Conservation (phyloP, 2,797 vertebrate species). For the Lophius americanus region DNA sequence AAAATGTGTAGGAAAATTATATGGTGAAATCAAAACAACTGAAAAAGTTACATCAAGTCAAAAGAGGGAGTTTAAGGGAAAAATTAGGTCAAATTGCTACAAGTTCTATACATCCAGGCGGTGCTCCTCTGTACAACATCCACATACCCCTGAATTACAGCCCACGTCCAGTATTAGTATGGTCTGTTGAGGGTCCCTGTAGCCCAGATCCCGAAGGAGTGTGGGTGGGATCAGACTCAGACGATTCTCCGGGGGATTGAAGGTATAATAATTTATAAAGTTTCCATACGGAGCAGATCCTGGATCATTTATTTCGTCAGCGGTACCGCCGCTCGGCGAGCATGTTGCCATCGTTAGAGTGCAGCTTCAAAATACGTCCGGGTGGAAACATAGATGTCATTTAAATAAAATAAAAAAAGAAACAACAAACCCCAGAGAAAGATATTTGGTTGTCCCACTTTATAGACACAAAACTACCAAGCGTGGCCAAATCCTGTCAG, state of each 20-base stretch:
- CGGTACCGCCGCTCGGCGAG: accelerated
- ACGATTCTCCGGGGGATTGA: constrained; percentile 90
- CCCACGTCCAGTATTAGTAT: constrained; percentile 89
- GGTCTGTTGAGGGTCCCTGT: constrained; percentile 25
- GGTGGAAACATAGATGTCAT: constrained; percentile 19
- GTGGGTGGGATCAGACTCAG: constrained; percentile 83
- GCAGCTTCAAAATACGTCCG: constrained; percentile 54
- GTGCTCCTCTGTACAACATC: not conserved
- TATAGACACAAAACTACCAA: too few species aligned
- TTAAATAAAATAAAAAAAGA: too few species aligned
- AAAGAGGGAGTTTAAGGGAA: not conserved
- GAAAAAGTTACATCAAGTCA: too few species aligned
- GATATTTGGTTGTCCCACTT: too few species aligned
- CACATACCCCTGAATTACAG: constrained; percentile 91
- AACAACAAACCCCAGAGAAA: too few species aligned
- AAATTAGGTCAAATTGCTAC: too few species aligned
- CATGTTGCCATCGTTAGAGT: constrained; percentile 78
- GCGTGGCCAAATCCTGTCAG: too few species aligned
- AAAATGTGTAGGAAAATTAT: not conserved
- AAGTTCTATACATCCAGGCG: too few species aligned
- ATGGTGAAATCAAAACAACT: too few species aligned
- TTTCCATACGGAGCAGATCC: constrained; percentile 91
- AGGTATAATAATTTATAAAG: constrained; percentile 91
- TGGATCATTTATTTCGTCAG: constrained; percentile 65
- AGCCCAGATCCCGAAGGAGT: constrained; percentile 73